Evolutionary conservation across 2,113 vertebrate species (phyloP), one percentile per base, ranked within the genome.

Genomic region (Agelaius phoeniceus): DNA sequence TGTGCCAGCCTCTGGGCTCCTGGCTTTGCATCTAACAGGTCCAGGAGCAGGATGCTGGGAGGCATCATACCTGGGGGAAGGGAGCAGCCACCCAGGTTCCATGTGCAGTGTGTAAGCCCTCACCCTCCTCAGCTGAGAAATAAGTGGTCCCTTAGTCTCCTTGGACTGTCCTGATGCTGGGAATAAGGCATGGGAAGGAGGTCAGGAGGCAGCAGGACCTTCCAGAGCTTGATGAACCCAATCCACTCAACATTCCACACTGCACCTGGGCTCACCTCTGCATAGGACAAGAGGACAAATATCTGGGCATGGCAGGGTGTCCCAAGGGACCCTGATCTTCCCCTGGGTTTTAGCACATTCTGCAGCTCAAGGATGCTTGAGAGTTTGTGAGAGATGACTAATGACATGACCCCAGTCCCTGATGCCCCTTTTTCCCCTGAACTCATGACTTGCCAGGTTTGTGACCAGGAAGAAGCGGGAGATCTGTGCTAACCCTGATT

Each of bases 401-500:
- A 3, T 13, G 7, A 35, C 26, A 43, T 35, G 24, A 61, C n/a
- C 31, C 44, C 28, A 44, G 17, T 10, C 13, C 21, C 9, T n/a
- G 44, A 2, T 22, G 30, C 43, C 30, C n/a, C 19, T 33, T 51
- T 63, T 13, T 4, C 17, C 4, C 11, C 31, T 43, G 54, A 23
- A 37, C 33, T 35, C n/a, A 9, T 67, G 41, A 27, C 39, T 85
- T 54, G n/a, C 48, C 87, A 97, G 95, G 77, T 96, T 97, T 41
- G 19, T 89, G 52, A 96, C 96, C 72, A 91, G 83, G 61, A 96
- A 94, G 82, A 17, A 73, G 13, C 15, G 28, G 8, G 24, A 95
- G 73, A 52, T 97, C 48, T 97, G 93, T 66, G 94, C 96, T 15
- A 65, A 90, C 62, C 94, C 91, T 33, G 44, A 51, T 1, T 48